Base-by-base conservation (phyloP, 2,113 vertebrate species). In the Sander lucioperca region DNA sequence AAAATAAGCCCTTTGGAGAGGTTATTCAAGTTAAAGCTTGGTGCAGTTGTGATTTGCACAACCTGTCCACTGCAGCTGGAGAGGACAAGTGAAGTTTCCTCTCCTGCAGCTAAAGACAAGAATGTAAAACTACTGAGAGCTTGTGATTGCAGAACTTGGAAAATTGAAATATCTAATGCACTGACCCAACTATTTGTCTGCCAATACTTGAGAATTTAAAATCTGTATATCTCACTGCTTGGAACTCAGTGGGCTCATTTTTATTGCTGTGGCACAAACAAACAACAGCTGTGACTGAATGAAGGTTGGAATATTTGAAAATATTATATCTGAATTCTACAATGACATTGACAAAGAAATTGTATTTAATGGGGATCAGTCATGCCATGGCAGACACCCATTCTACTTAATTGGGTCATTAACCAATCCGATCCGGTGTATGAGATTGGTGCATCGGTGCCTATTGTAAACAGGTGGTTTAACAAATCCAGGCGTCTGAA, bases 1-100 rank as follows among this genome's bases (percentile, higher is more conserved):
- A 59, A 71, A 30, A 74, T 63, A 78, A 56, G 33, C 23, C 23
- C 61, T 15, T 78, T n/a, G 27, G 54, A 65, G 33, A 45, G 67
- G 74, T 51, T 39, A 50, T 57, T 36, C 3, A 54, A 18, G 18
- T 63, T 51, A 27, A 15, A 67, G 65, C 73, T 82, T 58, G 53
- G 51, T 66, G 74, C 74, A 51, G 25, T 14, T 3, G 23, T 25
- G 47, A 71, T 76, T 66, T 64, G 59, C 23, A 67, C 61, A 45
- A 59, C 61, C 51, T 53, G 27, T 72, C 51, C 27, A 43, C 45
- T 39, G 61, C 43, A 80, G 51, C 59, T 21, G 18, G 14, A 57
- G 72, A 70, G 47, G 27, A 66, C 58, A 70, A 43, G 43, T 48
- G 15, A 27, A 6, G 50, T 65, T 57, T 51, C 15, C 6, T 9